phyloP scores from a whole-genome alignment of 2,888 invertebrate genomes.

The Scrobipalpa atriplicella region DNA sequence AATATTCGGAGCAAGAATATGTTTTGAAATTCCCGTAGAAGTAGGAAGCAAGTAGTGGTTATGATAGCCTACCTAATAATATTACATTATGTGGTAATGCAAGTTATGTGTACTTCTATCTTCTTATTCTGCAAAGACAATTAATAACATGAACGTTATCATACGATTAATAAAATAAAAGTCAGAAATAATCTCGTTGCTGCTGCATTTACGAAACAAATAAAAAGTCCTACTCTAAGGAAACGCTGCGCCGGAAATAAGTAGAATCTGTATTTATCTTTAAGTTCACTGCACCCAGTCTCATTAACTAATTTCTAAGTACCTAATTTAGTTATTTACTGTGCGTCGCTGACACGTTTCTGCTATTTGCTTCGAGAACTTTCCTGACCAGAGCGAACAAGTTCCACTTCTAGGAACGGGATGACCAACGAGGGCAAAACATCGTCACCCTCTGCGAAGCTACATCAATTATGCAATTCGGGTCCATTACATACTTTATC shows the following conservation, averaged over 20 bases:
- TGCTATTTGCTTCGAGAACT: constrained; percentile 1
- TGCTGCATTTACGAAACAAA: not conserved
- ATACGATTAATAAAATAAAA: too few species aligned
- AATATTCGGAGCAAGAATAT: not conserved
- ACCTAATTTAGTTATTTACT: not conserved
- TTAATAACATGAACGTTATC: too few species aligned
- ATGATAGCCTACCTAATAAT: too few species aligned
- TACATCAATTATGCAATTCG: constrained; percentile 60
- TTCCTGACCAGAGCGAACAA: constrained; percentile 1
- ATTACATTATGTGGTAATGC: too few species aligned
- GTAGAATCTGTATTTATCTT: not conserved
- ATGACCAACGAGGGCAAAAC: constrained; percentile 58
- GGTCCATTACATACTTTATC: constrained; percentile 63
- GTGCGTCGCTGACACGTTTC: constrained; percentile 6
- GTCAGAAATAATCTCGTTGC: too few species aligned
- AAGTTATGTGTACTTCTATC: too few species aligned
- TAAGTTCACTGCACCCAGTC: not conserved
- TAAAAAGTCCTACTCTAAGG: not conserved
- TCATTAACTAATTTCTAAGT: not conserved
- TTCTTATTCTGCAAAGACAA: too few species aligned
- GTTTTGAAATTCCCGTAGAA: not conserved
- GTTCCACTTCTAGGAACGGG: constrained; percentile 38
- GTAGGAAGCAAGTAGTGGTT: too few species aligned
- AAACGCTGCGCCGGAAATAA: not conserved
- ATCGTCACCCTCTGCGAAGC: constrained; percentile 54